Percentiles rank a stretch among this genome's conserved stretches.
Conservation (phyloP, 1,140 invertebrate species). For the Hypothenemus hampei region DNA sequence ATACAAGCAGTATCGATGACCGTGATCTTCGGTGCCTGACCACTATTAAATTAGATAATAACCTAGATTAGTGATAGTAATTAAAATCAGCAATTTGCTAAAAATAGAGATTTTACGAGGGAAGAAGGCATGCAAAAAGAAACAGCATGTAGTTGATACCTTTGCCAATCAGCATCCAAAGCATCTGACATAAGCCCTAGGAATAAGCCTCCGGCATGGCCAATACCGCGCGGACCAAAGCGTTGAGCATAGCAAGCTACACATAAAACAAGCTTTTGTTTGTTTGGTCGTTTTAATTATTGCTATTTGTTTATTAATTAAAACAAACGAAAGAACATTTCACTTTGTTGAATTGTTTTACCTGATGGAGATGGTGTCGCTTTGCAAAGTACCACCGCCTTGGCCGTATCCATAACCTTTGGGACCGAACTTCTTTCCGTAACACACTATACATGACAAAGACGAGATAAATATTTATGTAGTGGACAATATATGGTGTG, state of each 20-base stretch:
- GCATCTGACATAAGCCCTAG: slow-evolving; percentile 64
- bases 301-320: slow-evolving; percentile 20
- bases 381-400: slow-evolving; percentile 85
- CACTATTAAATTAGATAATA: slow-evolving; percentile 45
- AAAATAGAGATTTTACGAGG: too few species aligned
- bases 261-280: slow-evolving; percentile 49
- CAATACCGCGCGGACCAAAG: slow-evolving; percentile 85
- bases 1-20: slow-evolving; percentile 75
- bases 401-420: slow-evolving; percentile 92
- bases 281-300: too few species aligned
- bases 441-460: slow-evolving; percentile 74
- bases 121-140: not conserved
- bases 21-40: slow-evolving; percentile 65
- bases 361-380: slow-evolving; percentile 72
- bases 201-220: slow-evolving; percentile 75
- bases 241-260: slow-evolving; percentile 73
- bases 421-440: slow-evolving; percentile 89
- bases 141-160: slow-evolving; percentile 43
- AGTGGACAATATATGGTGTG: too few species aligned
- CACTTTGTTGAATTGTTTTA: slow-evolving; percentile 53
- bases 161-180: slow-evolving; percentile 60
- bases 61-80: not conserved
- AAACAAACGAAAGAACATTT: slow-evolving; percentile 4
- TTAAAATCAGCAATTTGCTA: not conserved
- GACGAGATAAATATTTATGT: too few species aligned